phyloP scores from a whole-genome alignment of 2,888 invertebrate species.

The Perdita meconis region DNA sequence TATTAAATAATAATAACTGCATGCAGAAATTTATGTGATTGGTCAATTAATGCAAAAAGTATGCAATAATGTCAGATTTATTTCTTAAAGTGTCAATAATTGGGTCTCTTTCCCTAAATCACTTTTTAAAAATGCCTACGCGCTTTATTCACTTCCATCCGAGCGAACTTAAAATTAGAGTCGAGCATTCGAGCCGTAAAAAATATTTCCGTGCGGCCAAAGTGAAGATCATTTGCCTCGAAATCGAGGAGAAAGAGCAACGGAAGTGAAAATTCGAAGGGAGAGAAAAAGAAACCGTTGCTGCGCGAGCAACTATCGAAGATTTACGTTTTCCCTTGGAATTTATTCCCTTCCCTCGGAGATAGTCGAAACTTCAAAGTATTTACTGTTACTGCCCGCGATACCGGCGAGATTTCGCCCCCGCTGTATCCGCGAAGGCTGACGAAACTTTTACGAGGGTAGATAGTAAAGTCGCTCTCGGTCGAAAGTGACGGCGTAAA shows the following conservation, averaged over 20 bases:
- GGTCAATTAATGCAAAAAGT: no score
- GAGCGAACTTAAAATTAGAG: slow-evolving; percentile 5
- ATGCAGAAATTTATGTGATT: no score
- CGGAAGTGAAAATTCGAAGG: slow-evolving; percentile 21
- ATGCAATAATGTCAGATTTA: no score
- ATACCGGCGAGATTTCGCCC: slow-evolving; percentile 19
- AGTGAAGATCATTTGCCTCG: background rate
- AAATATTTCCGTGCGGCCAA: background rate
- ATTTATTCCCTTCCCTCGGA: slow-evolving; percentile 15
- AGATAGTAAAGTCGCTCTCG: slow-evolving; percentile 12
- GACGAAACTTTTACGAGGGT: slow-evolving; percentile 26
- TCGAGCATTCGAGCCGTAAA: background rate
- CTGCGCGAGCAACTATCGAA: slow-evolving; percentile 10
- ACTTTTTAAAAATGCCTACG: slow-evolving; percentile 6
- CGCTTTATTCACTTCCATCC: background rate
- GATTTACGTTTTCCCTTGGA: slow-evolving; percentile 8
- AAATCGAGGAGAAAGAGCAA: background rate
- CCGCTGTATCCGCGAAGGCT: slow-evolving; percentile 16
- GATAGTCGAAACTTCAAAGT: slow-evolving; percentile 23
- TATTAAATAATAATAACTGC: no score
- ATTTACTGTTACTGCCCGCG: slow-evolving; percentile 32
- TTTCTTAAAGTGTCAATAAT: no score
- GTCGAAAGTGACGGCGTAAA: slow-evolving; percentile 9
- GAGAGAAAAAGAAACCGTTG: background rate
- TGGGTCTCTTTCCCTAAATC: no score